phyloP scores from a whole-genome alignment of 2,888 invertebrate species.

The Melipona beecheii region DNA sequence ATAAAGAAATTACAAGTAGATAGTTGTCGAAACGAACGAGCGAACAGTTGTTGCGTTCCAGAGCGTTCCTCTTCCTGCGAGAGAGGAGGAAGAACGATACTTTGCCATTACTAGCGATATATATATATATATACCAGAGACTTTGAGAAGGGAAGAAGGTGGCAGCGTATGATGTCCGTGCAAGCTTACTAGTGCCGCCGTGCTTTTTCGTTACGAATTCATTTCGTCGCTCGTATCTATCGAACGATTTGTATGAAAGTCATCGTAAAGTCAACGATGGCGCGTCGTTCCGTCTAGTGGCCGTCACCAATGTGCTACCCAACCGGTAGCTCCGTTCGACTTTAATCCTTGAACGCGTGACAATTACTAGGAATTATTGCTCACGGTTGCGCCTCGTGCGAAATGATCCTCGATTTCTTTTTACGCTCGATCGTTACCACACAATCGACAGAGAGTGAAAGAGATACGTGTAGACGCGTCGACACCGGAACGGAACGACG shows the following conservation, averaged over 20 bases:
- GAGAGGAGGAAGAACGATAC: constrained; percentile 50
- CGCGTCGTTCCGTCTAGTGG: constrained; percentile 62
- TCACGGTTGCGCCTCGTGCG: background rate
- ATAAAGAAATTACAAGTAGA: constrained; percentile 54
- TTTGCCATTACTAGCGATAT: constrained; percentile 59
- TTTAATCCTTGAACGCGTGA: background rate
- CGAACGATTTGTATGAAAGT: constrained; percentile 77
- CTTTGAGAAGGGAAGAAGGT: constrained; percentile 58
- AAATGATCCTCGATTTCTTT: background rate
- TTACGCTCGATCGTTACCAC: too few species aligned
- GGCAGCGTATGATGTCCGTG: constrained; percentile 82
- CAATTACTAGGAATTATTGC: background rate
- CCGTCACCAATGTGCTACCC: background rate
- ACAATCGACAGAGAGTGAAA: background rate
- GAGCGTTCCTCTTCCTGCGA: constrained; percentile 37
- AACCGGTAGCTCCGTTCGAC: background rate
- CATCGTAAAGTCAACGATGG: constrained; percentile 71
- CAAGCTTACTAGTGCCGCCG: constrained; percentile 84
- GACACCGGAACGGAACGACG: constrained; percentile 70
- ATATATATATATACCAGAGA: too few species aligned
- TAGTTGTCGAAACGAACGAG: constrained; percentile 65
- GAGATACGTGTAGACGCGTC: background rate
- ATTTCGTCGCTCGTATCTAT: constrained; percentile 74
- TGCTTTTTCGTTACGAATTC: constrained; percentile 72
- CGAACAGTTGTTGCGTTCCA: constrained; percentile 49